phyloP scores from a whole-genome alignment of 23 tunicate genomes.

The Oikopleura vanhoeffeni region DNA sequence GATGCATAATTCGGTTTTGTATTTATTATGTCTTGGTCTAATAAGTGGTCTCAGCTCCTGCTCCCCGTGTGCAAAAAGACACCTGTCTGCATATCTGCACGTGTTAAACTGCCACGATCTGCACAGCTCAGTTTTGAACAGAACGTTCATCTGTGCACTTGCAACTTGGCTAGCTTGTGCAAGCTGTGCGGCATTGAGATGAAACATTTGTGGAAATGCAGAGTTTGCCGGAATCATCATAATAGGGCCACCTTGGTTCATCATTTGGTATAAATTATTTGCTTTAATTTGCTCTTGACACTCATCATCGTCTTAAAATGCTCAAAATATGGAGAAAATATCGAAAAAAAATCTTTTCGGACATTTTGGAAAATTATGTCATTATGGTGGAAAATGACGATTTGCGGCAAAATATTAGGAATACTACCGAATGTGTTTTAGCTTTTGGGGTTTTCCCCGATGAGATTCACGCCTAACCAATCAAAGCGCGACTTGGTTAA shows the following conservation, averaged over 20 bases:
- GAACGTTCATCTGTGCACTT: not conserved
- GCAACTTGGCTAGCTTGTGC: too few species aligned
- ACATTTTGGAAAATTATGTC: too few species aligned
- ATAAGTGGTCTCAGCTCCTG: not conserved
- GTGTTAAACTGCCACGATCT: slow-evolving; percentile 1
- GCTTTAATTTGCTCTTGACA: slow-evolving; percentile 10
- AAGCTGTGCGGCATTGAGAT: not conserved
- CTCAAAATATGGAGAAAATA: too few species aligned
- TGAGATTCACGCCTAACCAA: too few species aligned
- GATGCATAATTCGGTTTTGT: slow-evolving; percentile 9
- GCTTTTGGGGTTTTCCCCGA: too few species aligned
- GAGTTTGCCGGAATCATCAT: not conserved
- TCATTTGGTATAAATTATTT: not conserved
- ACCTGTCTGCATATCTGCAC: not conserved
- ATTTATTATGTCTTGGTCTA: not conserved
- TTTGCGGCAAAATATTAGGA: too few species aligned
- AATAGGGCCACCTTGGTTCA: not conserved
- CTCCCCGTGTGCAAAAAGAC: slow-evolving; percentile 9
- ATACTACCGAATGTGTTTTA: too few species aligned
- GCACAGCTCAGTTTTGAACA: slow-evolving; percentile 12
- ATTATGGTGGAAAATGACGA: too few species aligned
- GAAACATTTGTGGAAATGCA: not conserved
- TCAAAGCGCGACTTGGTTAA: too few species aligned
- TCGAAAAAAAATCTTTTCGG: too few species aligned
- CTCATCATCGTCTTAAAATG: not conserved